Evolutionary conservation across 2,888 invertebrate species (phyloP), one percentile per base, ranked within the genome.

Genomic region (Apamea crenata): DNA sequence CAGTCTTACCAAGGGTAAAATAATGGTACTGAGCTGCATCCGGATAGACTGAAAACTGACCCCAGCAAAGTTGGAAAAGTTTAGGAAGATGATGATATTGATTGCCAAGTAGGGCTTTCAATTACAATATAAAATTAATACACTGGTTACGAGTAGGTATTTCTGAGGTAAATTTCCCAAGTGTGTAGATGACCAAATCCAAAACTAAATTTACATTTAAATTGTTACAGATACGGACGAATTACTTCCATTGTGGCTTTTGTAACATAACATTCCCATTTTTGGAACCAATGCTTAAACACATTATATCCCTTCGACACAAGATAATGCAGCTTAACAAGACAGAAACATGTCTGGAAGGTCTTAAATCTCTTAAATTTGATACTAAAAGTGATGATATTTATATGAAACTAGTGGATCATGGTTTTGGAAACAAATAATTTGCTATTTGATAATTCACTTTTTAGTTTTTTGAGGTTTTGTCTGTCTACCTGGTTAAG

Each of bases 201-300:
- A 21, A 50, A 78, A 50, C 25, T 78, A 25, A 59, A 2, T 53
- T 67, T 32, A 18, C 7, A 29, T 44, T 82, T 36, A 61, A 59
- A 59, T 72, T 72, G 25, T 94, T 93, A 5, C 90, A 96, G 95
- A 88, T 95, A 65, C 90, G 87, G 29, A 92, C 91, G 36, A 91
- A 92, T 69, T 82, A 94, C 0, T 96, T 91, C 80, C 95, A 96
- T 78, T 96, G 96, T 81, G 95, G 93, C 2, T 85, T 86, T 56
- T 96, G 96, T 88, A 95, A 95, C 71, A 71, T 86, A 65, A 84
- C 90, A 1, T 85, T 92, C 47, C 93, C 95, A 1, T 93, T 84
- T 80, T 92, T 92, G 89, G 91, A 92, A 36, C 72, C 80, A 2
- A 76, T 95, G 65, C 67, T 87, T 1, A 88, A n/a, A 2, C 88